A percentile compares a stretch with the other conserved stretches of the same genome.
phyloP scores from a whole-genome alignment of 2,113 vertebrate genomes.

The Sapajus apella region DNA sequence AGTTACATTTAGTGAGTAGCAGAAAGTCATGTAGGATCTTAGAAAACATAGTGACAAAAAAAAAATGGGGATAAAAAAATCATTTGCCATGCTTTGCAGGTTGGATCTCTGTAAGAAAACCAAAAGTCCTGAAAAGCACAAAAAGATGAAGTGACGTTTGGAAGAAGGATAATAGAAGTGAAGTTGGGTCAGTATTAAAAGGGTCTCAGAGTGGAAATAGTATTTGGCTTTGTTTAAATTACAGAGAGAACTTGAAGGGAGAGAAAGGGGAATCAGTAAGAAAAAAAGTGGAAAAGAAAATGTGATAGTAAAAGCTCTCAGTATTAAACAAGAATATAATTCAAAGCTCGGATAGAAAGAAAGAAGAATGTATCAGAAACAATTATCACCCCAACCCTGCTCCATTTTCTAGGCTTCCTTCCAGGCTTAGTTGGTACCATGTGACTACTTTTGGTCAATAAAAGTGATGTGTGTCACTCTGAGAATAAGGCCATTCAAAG shows the following conservation, averaged over 20 bases:
- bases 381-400: no score
- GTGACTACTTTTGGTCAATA: neutral
- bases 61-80: neutral
- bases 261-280: neutral
- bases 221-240: neutral
- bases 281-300: neutral
- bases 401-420: neutral
- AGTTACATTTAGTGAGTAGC: neutral
- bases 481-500: neutral
- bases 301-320: neutral
- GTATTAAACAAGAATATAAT: neutral
- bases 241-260: neutral
- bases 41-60: neutral
- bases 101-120: neutral
- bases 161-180: neutral
- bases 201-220: neutral
- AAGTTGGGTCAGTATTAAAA: neutral
- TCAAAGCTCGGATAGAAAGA: neutral
- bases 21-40: neutral
- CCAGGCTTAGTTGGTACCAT: neutral
- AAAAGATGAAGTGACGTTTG: neutral
- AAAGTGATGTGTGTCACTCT: neutral
- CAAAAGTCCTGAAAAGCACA: neutral
- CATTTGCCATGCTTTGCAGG: neutral
- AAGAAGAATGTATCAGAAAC: neutral